Conservation (phyloP, 2,888 invertebrate genomes). For the Scrobipalpa costella region DNA sequence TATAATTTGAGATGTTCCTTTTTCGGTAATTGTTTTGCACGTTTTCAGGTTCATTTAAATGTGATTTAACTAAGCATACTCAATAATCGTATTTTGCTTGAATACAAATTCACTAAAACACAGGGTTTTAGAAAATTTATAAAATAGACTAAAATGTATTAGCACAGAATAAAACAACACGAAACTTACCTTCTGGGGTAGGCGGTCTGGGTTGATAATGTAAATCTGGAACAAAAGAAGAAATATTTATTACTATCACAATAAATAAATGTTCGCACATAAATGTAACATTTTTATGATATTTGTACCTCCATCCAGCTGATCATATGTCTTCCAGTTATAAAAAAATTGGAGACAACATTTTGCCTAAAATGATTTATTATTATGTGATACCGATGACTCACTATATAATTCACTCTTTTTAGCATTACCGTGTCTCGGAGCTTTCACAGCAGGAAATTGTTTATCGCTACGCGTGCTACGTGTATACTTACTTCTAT, state of each 20-base stretch:
- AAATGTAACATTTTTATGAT: neutral
- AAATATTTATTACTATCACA: slow-evolving; percentile 3
- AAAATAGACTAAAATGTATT: neutral
- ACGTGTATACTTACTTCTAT: too few relatives aligned
- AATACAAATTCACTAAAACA: neutral
- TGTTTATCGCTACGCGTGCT: neutral
- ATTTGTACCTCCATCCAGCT: neutral
- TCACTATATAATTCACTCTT: slow-evolving; percentile 1
- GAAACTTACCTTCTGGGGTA: slow-evolving; percentile 82
- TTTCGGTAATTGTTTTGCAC: too few relatives aligned
- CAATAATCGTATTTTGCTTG: neutral
- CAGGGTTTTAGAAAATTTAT: too few relatives aligned
- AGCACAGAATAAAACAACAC: neutral
- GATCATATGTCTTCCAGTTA: slow-evolving; percentile 10
- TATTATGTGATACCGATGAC: neutral
- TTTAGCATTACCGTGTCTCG: slow-evolving; percentile 1
- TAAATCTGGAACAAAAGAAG: slow-evolving; percentile 82
- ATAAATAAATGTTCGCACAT: neutral
- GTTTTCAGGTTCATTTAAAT: too few relatives aligned
- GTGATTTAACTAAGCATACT: too few relatives aligned
- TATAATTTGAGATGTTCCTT: too few relatives aligned
- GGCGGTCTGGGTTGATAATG: slow-evolving; percentile 84
- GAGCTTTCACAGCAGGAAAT: slow-evolving; percentile 1
- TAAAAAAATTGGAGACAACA: neutral
- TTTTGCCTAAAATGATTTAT: neutral